Evolutionary conservation across 1,140 invertebrate species (phyloP), one percentile per base, ranked within the genome.

Genomic region (Drosophila carrolli): DNA sequence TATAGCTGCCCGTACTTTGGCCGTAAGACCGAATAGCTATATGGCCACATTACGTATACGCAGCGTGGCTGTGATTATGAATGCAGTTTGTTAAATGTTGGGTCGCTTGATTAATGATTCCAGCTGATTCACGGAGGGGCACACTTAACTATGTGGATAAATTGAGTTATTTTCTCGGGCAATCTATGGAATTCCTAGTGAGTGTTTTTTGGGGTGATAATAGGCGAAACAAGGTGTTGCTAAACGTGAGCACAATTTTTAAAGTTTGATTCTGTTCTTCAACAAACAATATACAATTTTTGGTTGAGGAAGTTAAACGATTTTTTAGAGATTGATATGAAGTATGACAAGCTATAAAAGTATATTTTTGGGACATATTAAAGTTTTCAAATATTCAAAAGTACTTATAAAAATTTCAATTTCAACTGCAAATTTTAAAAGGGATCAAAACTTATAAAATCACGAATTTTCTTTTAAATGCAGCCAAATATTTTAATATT

Each of bases 31-130:
- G 8, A 48, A n/a, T 56, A 41, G 50, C 19, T 41, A 56, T 46
- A 46, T 19, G 13, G 44, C 10, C 48, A 35, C 72, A 75, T 85
- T 85, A 84, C 74, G 77, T 81, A 85, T 85, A 85, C 81, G 81
- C 74, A 46, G 60, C 57, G 63, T 70, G 40, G 46, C 35, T n/a
- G 53, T 27, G 48, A 70, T 70, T 70, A 70, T 70, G 62, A 68
- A 70, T 70, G 66, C 62, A 70, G 66, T 70, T 67, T 27, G 50
- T 53, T 55, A 23, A 38, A 47, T 38, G 32, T 47, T 35, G 14
- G 27, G 48, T 47, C 27, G 63, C 48, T 55, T 70, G 66, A 70
- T 70, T 70, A 56, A 70, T 70, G 66, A 67, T 47, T 43, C 35
- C 32, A 27, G n/a, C 16, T 29, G 61, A 70, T 37, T 70, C 61